phyloP scores from a whole-genome alignment of 2,888 invertebrate genomes.

The Melangyna quadrimaculata region DNA sequence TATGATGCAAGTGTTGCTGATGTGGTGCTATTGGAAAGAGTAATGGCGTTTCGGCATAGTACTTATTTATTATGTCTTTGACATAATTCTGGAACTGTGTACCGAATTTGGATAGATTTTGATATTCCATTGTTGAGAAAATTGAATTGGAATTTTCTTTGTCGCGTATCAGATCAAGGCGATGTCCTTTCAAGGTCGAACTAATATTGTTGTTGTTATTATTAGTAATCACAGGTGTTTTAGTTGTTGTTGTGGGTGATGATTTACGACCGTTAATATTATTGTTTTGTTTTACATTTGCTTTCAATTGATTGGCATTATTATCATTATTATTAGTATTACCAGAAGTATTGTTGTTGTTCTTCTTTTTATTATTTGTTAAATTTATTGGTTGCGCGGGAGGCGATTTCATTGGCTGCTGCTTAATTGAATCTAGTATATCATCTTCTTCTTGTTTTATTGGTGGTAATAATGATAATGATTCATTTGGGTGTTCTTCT shows the following conservation, averaged over 20 bases:
- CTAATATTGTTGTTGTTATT: conserved; percentile 45
- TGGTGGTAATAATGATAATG: conserved; percentile 78
- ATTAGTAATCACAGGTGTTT: conserved; percentile 71
- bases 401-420: conserved; percentile 81
- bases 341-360: conserved; percentile 68
- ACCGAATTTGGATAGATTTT: conserved; percentile 80
- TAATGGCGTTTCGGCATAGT: conserved; percentile 79
- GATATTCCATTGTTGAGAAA: conserved; percentile 80
- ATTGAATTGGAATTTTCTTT: conserved; percentile 76
- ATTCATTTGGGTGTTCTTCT: conserved; percentile 60
- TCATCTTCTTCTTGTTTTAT: conserved; percentile 73
- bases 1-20: conserved; percentile 72
- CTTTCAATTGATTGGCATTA: conserved; percentile 55
- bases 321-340: conserved; percentile 72
- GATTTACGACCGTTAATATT: conserved; percentile 71
- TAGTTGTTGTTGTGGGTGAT: conserved; percentile 50
- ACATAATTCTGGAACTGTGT: conserved; percentile 81
- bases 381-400: conserved; percentile 80
- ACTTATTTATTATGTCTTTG: conserved; percentile 80
- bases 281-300: conserved; percentile 68
- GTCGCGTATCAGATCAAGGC: conserved; percentile 74
- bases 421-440: conserved; percentile 35
- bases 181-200: conserved; percentile 74
- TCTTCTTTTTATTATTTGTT: conserved; percentile 72
- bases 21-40: conserved; percentile 76